A percentile compares a stretch with the other conserved stretches of the same genome.
Evolutionary conservation across 2,797 vertebrate genomes (phyloP).

Genomic region (Aulostomus chinensis): DNA sequence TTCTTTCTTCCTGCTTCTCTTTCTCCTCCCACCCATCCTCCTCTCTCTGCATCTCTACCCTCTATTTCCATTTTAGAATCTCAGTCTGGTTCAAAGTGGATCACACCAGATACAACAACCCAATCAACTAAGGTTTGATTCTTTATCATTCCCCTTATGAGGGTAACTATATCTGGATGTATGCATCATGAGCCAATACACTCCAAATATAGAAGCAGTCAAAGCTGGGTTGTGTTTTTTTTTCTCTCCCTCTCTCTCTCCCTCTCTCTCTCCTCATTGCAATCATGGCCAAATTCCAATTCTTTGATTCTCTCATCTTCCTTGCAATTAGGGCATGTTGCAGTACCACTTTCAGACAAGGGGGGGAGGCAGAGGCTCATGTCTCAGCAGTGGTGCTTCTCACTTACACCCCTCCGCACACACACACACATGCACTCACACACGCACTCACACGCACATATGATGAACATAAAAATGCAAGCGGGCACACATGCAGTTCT

Average conservation of each 20-base stretch:
- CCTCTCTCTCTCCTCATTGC: conserved; percentile 51
- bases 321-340: conserved; percentile 73
- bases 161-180: conserved; percentile 8
- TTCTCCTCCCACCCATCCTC: conserved; percentile 16
- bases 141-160: conserved; percentile 30
- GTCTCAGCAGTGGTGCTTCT: conserved; percentile 20
- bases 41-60: conserved; percentile 13
- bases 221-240: too few species aligned
- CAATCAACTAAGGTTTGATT: conserved; percentile 71
- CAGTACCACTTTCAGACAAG: conserved; percentile 33
- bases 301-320: conserved; percentile 65
- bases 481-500: background rate
- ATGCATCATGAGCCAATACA: conserved; percentile 24
- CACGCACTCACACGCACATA: background rate
- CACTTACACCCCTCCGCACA: conserved; percentile 37
- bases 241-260: too few species aligned
- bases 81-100: conserved; percentile 63
- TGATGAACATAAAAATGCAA: background rate
- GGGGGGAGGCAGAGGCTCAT: conserved; percentile 61
- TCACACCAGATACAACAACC: conserved; percentile 52
- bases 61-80: conserved; percentile 51
- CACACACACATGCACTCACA: conserved; percentile 1
- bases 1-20: conserved; percentile 16
- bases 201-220: conserved; percentile 64
- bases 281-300: conserved; percentile 64